Conservation (phyloP, 2,113 vertebrate genomes). For the Macroglossus sobrinus region DNA sequence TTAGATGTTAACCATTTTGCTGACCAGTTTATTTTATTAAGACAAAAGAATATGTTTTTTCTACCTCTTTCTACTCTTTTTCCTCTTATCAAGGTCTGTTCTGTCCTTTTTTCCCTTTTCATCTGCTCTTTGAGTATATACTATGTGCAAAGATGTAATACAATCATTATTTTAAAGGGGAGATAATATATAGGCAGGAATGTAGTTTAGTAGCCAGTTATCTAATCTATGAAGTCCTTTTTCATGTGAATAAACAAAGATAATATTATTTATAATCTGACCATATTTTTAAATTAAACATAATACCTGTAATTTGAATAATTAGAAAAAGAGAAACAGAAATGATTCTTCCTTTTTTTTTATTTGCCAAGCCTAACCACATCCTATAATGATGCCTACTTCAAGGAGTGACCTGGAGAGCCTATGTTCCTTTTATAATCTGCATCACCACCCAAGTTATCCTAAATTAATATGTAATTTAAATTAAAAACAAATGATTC, state of each 20-base stretch:
- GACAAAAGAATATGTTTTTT: background rate
- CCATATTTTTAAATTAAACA: background rate
- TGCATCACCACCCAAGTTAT: background rate
- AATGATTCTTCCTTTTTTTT: background rate
- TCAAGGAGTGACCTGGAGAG: background rate
- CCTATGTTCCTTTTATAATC: background rate
- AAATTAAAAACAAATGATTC: background rate
- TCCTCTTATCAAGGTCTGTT: background rate
- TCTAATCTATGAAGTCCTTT: background rate
- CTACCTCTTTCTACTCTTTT: background rate
- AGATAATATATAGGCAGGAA: background rate
- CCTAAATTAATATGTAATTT: background rate
- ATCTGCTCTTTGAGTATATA: background rate
- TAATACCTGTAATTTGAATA: background rate
- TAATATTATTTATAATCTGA: background rate
- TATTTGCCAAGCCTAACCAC: background rate
- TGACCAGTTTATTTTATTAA: background rate
- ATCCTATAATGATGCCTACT: background rate
- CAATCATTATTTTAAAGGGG: background rate
- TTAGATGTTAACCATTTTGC: background rate
- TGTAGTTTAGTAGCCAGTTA: background rate
- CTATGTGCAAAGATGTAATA: background rate
- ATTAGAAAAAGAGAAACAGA: background rate
- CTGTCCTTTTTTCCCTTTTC: background rate
- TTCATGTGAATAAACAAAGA: background rate